Conservation (phyloP, 2,888 invertebrate species). For the Lomographa bimaculata region DNA sequence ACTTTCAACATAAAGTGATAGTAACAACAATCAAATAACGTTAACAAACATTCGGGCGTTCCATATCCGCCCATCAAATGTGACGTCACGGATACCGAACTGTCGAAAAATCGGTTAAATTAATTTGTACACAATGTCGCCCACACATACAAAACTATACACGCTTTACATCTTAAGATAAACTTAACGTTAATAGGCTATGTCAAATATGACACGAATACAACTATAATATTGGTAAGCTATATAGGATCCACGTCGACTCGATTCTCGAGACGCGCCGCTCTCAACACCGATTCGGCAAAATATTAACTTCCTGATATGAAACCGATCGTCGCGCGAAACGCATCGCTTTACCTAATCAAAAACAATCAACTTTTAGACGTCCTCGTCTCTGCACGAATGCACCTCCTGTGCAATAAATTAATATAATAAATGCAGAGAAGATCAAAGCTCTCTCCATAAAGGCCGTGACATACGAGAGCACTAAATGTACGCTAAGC, state of each 20-base stretch:
- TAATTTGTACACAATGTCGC: slow-evolving; percentile 74
- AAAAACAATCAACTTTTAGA: slow-evolving; percentile 41
- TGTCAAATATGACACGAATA: slow-evolving; percentile 78
- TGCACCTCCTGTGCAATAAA: slow-evolving; percentile 46
- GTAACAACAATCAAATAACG: slow-evolving; percentile 49
- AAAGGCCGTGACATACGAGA: no score
- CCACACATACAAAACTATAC: slow-evolving; percentile 63
- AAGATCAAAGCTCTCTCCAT: slow-evolving; percentile 43
- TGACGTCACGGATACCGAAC: slow-evolving; percentile 38
- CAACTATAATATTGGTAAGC: slow-evolving; percentile 79
- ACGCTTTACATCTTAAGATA: slow-evolving; percentile 74
- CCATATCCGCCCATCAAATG: no score
- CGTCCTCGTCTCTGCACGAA: slow-evolving; percentile 41
- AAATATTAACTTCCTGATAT: slow-evolving; percentile 65
- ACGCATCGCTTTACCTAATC: no score
- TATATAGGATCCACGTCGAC: slow-evolving; percentile 75
- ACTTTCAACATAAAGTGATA: slow-evolving; percentile 49
- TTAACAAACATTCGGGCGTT: slow-evolving; percentile 32
- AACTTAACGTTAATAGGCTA: slow-evolving; percentile 81
- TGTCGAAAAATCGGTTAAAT: slow-evolving; percentile 62
- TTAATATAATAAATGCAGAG: slow-evolving; percentile 58
- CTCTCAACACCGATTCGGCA: slow-evolving; percentile 60
- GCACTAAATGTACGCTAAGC: no score
- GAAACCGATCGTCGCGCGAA: slow-evolving; percentile 57
- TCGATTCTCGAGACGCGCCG: slow-evolving; percentile 49